phyloP scores from a whole-genome alignment of 1,140 invertebrate genomes.

The Leptopilina clavipes region DNA sequence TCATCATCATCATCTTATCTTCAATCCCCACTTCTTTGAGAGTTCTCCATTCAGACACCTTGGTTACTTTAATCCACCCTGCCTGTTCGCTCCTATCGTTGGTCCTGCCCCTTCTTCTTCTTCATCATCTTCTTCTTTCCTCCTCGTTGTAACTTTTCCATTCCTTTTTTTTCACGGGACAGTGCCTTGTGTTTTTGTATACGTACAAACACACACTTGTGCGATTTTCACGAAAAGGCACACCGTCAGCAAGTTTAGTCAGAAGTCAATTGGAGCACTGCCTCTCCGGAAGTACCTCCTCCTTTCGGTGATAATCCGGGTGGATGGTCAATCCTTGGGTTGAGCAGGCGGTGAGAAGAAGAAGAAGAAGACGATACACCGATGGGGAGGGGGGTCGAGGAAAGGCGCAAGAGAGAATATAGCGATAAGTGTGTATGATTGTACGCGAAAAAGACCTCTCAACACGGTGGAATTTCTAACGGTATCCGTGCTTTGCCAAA shows the following conservation, averaged over 20 bases:
- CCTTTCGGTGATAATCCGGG: slow-evolving; percentile 21
- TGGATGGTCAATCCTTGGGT: background rate
- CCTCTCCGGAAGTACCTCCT: slow-evolving; percentile 29
- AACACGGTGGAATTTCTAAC: slow-evolving; percentile 39
- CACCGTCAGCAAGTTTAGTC: background rate
- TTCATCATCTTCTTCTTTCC: slow-evolving; percentile 1
- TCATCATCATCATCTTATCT: slow-evolving; percentile 34
- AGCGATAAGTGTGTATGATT: slow-evolving; percentile 40
- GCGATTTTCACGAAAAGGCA: slow-evolving; percentile 16
- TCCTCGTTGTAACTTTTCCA: slow-evolving; percentile 27
- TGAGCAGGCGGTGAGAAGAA: slow-evolving; percentile 22
- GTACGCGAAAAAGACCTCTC: slow-evolving; percentile 42
- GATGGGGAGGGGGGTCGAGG: background rate
- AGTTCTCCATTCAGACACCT: slow-evolving; percentile 35
- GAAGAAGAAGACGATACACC: slow-evolving; percentile 21
- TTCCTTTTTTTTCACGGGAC: slow-evolving; percentile 40
- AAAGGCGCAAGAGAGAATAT: slow-evolving; percentile 28
- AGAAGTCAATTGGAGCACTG: slow-evolving; percentile 21
- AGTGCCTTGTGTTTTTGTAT: slow-evolving; percentile 18
- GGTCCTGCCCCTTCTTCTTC: slow-evolving; percentile 30
- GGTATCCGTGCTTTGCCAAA: slow-evolving; percentile 40
- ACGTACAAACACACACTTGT: too few relatives aligned
- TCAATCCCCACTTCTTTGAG: slow-evolving; percentile 3
- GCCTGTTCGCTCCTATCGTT: slow-evolving; percentile 29
- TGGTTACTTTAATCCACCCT: slow-evolving; percentile 27